These are phyloP conservation scores for Lathronympha strigana DNA, from an alignment of 2,888 invertebrate genomes.

Conservation along the genomic window DNA sequence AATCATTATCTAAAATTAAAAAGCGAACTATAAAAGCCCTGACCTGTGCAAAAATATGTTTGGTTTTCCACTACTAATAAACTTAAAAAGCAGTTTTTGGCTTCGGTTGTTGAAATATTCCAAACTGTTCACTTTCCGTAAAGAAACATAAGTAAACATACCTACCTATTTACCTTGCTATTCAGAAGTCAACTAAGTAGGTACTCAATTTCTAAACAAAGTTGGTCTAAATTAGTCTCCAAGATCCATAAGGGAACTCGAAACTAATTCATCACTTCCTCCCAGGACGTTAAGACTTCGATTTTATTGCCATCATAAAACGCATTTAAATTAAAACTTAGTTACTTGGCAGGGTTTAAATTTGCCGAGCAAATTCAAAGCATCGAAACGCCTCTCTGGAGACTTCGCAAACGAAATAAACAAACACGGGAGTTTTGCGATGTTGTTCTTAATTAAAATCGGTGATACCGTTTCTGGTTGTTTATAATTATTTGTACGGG, in stretches of 20 bases:
- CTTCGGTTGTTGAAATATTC: no score
- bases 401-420: conserved; percentile 38
- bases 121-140: background rate
- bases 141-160: background rate
- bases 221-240: background rate
- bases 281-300: conserved; percentile 28
- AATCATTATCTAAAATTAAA: no score
- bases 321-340: conserved; percentile 40
- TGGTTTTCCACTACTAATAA: no score
- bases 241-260: background rate
- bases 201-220: conserved; percentile 4
- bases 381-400: conserved; percentile 31
- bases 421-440: conserved; percentile 37
- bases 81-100: no score
- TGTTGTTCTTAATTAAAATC: conserved; percentile 39
- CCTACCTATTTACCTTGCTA: background rate
- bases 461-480: conserved; percentile 24
- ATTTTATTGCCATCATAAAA: conserved; percentile 39
- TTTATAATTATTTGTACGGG: no score
- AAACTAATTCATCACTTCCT: conserved; percentile 26
- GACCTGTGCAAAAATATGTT: no score
- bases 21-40: no score
- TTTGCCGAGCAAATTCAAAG: conserved; percentile 36
- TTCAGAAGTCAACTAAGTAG: background rate
- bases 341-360: conserved; percentile 39